A percentile compares a stretch with the other conserved stretches of the same genome.
These are phyloP conservation scores for Anser cygnoides DNA, from an alignment of 2,113 vertebrate species.

Conservation along the genomic window DNA sequence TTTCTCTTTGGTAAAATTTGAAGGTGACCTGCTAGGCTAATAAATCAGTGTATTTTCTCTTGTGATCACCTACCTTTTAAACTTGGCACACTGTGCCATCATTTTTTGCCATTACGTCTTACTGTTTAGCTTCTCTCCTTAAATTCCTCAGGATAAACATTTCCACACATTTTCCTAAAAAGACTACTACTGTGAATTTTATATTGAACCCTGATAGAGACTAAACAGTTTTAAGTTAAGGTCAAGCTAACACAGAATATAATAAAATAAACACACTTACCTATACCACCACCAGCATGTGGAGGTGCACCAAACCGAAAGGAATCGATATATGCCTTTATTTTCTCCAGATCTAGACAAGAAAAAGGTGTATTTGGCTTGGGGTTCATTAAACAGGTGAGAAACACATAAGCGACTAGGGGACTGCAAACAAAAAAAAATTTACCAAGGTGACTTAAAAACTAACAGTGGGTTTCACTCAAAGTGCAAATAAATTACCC, in stretches of 20 bases:
- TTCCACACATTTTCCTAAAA: neutral
- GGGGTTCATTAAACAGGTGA: too few species aligned
- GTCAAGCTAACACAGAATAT: neutral
- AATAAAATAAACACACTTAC: conserved; percentile 67
- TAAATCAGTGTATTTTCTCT: neutral
- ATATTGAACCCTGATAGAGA: neutral
- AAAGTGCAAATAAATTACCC: neutral
- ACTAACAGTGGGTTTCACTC: neutral
- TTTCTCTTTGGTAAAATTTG: neutral
- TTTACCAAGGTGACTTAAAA: neutral
- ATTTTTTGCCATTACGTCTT: neutral
- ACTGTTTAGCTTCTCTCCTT: neutral
- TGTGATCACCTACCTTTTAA: neutral
- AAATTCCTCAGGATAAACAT: neutral
- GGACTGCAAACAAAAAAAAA: neutral
- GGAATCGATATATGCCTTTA: conserved; percentile 96
- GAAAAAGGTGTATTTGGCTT: neutral
- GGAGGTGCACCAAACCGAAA: conserved; percentile 97
- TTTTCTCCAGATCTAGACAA: conserved; percentile 94
- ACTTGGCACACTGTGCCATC: neutral
- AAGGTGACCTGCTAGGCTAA: neutral
- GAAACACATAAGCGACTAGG: neutral
- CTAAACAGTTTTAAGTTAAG: neutral
- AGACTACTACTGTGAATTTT: neutral
- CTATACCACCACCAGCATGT: conserved; percentile 96